phyloP scores from a whole-genome alignment of 2,113 vertebrate species.

The Brienomyrus longianalis region DNA sequence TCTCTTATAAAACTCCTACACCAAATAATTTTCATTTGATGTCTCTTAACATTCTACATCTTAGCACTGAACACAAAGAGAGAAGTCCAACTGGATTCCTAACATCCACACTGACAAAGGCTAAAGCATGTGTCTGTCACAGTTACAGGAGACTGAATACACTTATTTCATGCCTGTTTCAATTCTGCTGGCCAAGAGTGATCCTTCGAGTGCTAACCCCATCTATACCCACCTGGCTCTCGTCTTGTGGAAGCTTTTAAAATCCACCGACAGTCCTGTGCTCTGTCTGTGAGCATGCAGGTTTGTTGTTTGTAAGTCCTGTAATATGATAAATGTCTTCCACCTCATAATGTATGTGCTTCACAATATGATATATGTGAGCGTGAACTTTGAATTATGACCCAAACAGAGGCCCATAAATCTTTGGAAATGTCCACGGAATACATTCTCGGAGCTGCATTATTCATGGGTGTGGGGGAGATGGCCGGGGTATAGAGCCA shows the following conservation, averaged over 20 bases:
- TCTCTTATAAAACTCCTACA: neutral
- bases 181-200: neutral
- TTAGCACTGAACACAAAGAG: neutral
- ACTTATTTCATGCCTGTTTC: neutral
- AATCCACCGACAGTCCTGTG: neutral
- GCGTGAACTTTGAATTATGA: slow-evolving; percentile 81
- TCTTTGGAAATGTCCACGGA: slow-evolving; percentile 64
- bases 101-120: neutral
- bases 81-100: neutral
- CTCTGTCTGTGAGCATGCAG: slow-evolving; percentile 20
- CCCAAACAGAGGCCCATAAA: slow-evolving; percentile 74
- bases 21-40: neutral
- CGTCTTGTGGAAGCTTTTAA: neutral
- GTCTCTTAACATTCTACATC: neutral
- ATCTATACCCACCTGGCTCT: neutral
- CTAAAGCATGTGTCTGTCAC: neutral
- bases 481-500: slow-evolving; percentile 46
- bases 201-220: neutral
- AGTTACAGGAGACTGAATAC: neutral
- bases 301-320: slow-evolving; percentile 43
- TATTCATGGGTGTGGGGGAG: slow-evolving; percentile 62
- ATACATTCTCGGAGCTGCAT: slow-evolving; percentile 52
- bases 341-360: slow-evolving; percentile 76
- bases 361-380: slow-evolving; percentile 80
- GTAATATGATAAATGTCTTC: slow-evolving; percentile 75